Conservation (phyloP, 2,888 invertebrate species). For the Parnassius mnemosyne region DNA sequence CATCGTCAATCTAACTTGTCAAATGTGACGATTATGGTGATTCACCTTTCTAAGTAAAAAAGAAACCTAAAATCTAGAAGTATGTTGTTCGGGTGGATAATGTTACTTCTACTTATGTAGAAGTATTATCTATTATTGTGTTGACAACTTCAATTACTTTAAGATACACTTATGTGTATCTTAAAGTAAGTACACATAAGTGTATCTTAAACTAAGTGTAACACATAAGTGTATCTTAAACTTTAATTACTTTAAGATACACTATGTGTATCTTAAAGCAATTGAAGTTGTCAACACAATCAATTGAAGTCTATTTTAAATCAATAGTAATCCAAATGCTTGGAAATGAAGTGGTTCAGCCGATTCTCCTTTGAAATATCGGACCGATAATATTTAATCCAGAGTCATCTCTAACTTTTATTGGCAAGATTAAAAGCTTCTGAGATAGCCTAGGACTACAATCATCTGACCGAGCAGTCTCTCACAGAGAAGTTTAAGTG, state of each 20-base stretch:
- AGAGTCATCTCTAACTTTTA: constrained; percentile 44
- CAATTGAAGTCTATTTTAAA: not conserved
- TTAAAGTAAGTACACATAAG: too few species aligned
- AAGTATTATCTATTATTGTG: too few species aligned
- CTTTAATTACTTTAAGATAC: too few species aligned
- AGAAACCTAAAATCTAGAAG: not conserved
- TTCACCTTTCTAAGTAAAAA: too few species aligned
- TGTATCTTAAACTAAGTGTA: too few species aligned
- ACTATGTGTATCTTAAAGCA: not conserved
- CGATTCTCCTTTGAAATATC: constrained; percentile 18
- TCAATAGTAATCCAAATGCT: constrained; percentile 7
- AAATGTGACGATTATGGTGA: too few species aligned
- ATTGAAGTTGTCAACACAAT: not conserved
- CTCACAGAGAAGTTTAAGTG: constrained; percentile 21
- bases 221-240: too few species aligned
- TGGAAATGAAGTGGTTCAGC: constrained; percentile 9
- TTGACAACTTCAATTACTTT: too few species aligned
- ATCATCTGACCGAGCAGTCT: constrained; percentile 31
- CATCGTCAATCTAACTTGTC: too few species aligned
- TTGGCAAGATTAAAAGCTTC: constrained; percentile 48
- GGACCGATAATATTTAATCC: constrained; percentile 43
- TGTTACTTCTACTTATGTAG: not conserved
- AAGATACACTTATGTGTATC: too few species aligned
- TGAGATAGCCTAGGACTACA: constrained; percentile 30
- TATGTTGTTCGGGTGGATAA: not conserved